A percentile compares a stretch with the other conserved stretches of the same genome.
Conservation (phyloP, 2,888 invertebrate species). For the Spisula subtruncata region DNA sequence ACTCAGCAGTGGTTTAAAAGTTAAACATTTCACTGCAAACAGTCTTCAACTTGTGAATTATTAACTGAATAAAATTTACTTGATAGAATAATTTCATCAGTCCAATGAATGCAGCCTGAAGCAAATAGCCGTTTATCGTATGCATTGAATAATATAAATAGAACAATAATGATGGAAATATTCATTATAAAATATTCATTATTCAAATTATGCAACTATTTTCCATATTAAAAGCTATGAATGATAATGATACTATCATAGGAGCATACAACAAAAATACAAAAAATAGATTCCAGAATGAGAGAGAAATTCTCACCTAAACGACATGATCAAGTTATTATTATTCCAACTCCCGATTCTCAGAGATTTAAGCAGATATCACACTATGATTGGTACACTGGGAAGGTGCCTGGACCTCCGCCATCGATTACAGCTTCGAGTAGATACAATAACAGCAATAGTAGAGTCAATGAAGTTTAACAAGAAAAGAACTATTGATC, state of each 20-base stretch:
- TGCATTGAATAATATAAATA: no score
- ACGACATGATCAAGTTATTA: not conserved
- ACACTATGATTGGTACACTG: not conserved
- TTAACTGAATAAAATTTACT: not conserved
- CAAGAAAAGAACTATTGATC: conserved; percentile 28
- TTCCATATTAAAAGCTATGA: not conserved
- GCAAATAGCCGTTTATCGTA: no score
- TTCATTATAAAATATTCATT: no score
- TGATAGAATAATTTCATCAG: not conserved
- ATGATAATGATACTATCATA: not conserved
- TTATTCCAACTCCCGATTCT: not conserved
- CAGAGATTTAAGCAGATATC: not conserved
- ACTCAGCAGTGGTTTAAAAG: not conserved
- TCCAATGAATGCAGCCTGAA: no score
- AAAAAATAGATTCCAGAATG: not conserved
- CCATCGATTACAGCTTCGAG: conserved; percentile 16
- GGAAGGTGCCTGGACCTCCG: not conserved
- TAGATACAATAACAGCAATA: not conserved
- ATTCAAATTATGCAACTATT: not conserved
- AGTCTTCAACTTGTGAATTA: not conserved
- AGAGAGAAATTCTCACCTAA: conserved; percentile 22
- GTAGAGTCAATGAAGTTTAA: conserved; percentile 20
- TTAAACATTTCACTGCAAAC: not conserved
- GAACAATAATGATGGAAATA: not conserved
- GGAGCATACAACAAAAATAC: not conserved